phyloP scores from a whole-genome alignment of 2,888 invertebrate species.

The Acronicta leporina region DNA sequence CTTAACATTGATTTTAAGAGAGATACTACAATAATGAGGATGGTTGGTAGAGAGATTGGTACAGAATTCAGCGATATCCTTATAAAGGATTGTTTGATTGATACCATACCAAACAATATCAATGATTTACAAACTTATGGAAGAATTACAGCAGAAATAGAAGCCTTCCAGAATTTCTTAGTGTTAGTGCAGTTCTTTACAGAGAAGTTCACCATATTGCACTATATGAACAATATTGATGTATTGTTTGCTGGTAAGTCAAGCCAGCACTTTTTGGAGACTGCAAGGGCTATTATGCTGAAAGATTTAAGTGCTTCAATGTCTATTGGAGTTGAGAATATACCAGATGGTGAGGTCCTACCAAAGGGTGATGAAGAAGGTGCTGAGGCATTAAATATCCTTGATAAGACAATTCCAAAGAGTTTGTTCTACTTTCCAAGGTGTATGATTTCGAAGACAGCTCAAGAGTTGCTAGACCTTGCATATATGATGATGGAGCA shows the following conservation, averaged over 20 bases:
- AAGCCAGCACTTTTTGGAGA: slow-evolving; percentile 91
- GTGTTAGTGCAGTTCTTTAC: slow-evolving; percentile 89
- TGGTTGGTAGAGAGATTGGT: slow-evolving; percentile 88
- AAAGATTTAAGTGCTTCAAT: slow-evolving; percentile 94
- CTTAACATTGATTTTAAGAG: slow-evolving; percentile 84
- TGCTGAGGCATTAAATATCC: slow-evolving; percentile 76
- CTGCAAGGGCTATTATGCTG: slow-evolving; percentile 92
- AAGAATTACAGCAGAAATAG: slow-evolving; percentile 90
- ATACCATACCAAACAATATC: slow-evolving; percentile 93
- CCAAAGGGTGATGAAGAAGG: slow-evolving; percentile 45
- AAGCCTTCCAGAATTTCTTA: slow-evolving; percentile 91
- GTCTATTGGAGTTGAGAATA: slow-evolving; percentile 85
- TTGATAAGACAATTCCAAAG: slow-evolving; percentile 80
- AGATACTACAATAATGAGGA: slow-evolving; percentile 83
- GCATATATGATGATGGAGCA: slow-evolving; percentile 91
- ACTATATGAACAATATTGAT: slow-evolving; percentile 93
- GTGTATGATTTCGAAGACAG: slow-evolving; percentile 90
- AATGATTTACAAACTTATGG: slow-evolving; percentile 91
- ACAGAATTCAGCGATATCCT: slow-evolving; percentile 90
- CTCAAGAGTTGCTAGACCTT: slow-evolving; percentile 90
- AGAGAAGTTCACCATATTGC: slow-evolving; percentile 88
- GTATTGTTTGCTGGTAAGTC: slow-evolving; percentile 93
- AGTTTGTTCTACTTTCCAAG: slow-evolving; percentile 86
- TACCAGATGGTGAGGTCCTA: slow-evolving; percentile 60
- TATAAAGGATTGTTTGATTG: slow-evolving; percentile 92